Evolutionary conservation across 1,140 invertebrate species (phyloP), one percentile per base, ranked within the genome.

Genomic region (Polyergus mexicanus): DNA sequence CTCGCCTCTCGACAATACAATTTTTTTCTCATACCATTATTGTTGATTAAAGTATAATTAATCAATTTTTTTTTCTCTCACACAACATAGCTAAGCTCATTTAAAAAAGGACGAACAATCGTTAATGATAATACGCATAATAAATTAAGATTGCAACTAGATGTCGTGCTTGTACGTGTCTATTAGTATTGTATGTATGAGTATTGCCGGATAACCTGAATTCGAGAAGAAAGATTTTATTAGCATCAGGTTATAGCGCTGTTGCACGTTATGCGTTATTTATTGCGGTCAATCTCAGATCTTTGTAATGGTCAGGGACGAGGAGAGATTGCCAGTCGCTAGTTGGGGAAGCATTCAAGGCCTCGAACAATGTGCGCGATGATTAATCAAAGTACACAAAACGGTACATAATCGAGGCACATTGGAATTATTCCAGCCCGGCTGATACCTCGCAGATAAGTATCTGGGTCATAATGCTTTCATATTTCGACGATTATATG

Each of bases 311-410:
- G 51, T 72, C 66, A 81, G 38, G 78, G 66, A 60, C 66, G 54
- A 44, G 22, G 54, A 69, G 38, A 71, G 58, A 72, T 71, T 72
- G 78, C 38, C 32, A 25, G 47, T 69, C 16, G 47, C 65, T 41
- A 41, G 66, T 60, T 54, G 35, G 8, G 22, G 13, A 13, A 51
- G 11, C 47, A 81, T 58, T 81, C 54, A 65, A 19, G 11, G 35
- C 54, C 28, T 32, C 38, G 78, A 72, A 83, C 56, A 83, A 83
- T 72, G 13, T 47, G 35, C 47, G 32, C 68, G 51, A 72, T 56
- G 54, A 74, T 83, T 60, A 72, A 83, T 83, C 78, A 83, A 83
- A 83, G 78, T 60, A 25, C 6, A 25, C 68, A 83, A 83, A 83
- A 72, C 19, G 68, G 25, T 47, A 74, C 54, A 74, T 83, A 74